Evolutionary conservation across 2,888 invertebrate genomes (phyloP).

Genomic region (Drosophila paranaensis): DNA sequence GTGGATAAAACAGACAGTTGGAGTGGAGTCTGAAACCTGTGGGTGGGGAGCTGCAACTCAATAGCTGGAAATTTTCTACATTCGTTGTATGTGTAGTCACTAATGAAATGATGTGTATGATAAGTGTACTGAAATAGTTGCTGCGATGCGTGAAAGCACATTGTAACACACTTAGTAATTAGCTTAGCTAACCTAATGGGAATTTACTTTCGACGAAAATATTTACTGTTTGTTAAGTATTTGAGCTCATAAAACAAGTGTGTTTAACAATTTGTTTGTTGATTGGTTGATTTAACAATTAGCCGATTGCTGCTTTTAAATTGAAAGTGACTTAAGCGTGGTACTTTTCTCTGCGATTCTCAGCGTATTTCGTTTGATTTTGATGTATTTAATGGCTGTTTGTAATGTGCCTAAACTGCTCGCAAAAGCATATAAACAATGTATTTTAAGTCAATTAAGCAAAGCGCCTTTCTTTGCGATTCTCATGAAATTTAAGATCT

Average conservation of each 20-base stretch:
- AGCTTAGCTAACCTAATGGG: constrained; percentile 1
- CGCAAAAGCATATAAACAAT: too few species aligned
- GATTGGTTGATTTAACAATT: constrained; percentile 4
- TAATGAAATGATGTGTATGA: constrained; percentile 23
- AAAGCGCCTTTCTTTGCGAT: background rate
- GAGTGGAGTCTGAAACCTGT: background rate
- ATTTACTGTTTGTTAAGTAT: background rate
- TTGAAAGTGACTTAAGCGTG: background rate
- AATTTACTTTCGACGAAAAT: constrained; percentile 7
- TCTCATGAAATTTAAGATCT: background rate
- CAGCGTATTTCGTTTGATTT: background rate
- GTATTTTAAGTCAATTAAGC: background rate
- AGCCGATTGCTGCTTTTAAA: background rate
- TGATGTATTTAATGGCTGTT: background rate
- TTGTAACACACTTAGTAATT: background rate
- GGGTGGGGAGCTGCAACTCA: background rate
- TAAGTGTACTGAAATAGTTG: constrained; percentile 11
- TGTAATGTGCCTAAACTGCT: background rate
- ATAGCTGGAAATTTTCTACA: constrained; percentile 15
- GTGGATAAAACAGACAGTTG: background rate
- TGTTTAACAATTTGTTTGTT: background rate
- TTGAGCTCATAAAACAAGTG: constrained; percentile 1
- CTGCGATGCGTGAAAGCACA: constrained; percentile 8
- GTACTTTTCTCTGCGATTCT: background rate
- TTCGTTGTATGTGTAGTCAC: background rate